phyloP scores from a whole-genome alignment of 2,113 vertebrate genomes.

The Pseudonaja textilis region DNA sequence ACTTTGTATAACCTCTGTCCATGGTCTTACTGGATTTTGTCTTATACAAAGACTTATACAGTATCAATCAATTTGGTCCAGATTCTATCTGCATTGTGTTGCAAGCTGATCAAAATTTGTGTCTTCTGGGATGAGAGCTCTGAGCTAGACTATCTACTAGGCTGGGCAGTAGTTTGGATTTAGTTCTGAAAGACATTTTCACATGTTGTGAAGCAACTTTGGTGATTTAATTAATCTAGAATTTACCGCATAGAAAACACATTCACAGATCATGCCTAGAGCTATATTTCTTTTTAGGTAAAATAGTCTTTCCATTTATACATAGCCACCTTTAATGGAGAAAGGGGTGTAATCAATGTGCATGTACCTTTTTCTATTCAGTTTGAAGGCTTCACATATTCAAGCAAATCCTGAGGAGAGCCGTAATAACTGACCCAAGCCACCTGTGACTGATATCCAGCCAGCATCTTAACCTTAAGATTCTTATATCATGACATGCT shows the following conservation, averaged over 20 bases:
- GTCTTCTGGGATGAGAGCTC: not conserved
- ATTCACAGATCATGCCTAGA: not conserved
- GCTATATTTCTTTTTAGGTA: not conserved
- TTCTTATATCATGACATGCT: not conserved
- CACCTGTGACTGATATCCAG: not conserved
- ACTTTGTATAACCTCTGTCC: not conserved
- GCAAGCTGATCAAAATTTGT: not conserved
- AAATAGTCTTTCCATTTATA: not conserved
- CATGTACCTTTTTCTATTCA: not conserved
- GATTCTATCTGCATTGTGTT: not conserved
- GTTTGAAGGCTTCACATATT: not conserved
- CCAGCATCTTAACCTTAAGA: not conserved
- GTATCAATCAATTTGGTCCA: not conserved
- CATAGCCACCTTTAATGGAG: not conserved
- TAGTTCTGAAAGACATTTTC: not conserved
- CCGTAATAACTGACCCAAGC: not conserved
- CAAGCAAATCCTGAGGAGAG: not conserved
- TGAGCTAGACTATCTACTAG: not conserved
- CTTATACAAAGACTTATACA: not conserved
- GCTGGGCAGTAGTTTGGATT: not conserved
- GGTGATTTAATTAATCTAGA: not conserved
- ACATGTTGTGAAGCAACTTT: not conserved
- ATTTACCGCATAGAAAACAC: not conserved
- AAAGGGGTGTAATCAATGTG: not conserved
- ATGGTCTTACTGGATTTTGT: not conserved